Conservation (phyloP, 2,888 invertebrate species). For the Smittia aterrima region DNA sequence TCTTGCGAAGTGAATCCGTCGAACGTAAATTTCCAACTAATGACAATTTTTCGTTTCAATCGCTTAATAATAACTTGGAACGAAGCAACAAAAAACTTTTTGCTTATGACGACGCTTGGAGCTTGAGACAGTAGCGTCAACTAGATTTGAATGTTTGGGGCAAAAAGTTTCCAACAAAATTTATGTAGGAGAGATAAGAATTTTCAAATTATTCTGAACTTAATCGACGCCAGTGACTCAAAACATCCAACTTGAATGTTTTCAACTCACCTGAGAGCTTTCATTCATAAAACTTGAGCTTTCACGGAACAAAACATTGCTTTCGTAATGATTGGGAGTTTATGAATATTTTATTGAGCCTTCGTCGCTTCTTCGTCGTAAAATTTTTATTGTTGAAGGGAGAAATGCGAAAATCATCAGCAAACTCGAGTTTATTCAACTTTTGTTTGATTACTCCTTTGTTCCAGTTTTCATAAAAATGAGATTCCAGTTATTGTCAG, state of each 20-base stretch:
- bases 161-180: background rate
- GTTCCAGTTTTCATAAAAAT: no score
- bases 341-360: no score
- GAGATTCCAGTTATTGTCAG: no score
- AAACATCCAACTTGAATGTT: constrained; percentile 11
- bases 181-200: background rate
- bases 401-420: no score
- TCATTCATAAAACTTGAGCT: background rate
- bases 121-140: background rate
- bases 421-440: no score
- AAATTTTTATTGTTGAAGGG: no score
- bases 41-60: constrained; percentile 35
- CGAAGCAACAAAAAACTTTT: background rate
- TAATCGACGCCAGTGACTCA: background rate
- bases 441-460: no score
- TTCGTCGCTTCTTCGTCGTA: no score
- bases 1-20: constrained; percentile 10
- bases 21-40: constrained; percentile 29
- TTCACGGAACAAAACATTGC: background rate
- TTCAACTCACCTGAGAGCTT: background rate
- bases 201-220: no score
- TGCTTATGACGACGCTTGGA: background rate
- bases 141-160: background rate
- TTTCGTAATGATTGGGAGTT: no score
- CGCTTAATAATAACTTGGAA: constrained; percentile 32